These are phyloP conservation scores for Porites cylindrica DNA, from an alignment of 92 coral and sea anemone genomes.

Conservation along the genomic window DNA sequence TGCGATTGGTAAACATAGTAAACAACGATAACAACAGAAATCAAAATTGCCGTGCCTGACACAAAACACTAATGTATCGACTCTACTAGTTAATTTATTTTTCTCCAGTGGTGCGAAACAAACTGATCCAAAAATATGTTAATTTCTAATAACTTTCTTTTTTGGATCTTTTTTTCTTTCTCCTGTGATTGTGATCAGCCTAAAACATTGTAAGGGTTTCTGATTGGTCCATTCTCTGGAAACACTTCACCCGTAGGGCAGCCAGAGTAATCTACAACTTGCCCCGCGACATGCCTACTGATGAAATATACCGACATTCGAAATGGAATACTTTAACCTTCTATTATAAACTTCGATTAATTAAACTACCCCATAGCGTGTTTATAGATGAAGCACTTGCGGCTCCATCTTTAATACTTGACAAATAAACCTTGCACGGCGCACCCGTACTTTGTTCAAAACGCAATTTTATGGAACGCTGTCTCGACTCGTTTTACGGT, in stretches of 20 bases:
- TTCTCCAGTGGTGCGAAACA: constrained; percentile 27
- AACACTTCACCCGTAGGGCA: constrained; percentile 39
- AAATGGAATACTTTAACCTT: too few species aligned
- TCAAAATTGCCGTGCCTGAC: background rate
- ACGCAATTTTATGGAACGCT: too few species aligned
- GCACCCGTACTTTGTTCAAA: constrained; percentile 2
- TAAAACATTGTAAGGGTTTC: background rate
- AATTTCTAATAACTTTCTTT: background rate
- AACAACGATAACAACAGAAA: background rate
- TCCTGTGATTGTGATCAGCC: background rate
- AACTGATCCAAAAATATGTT: background rate
- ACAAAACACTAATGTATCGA: background rate
- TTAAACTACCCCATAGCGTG: too few species aligned
- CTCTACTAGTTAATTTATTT: background rate
- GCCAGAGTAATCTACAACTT: constrained; percentile 17
- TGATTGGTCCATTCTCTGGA: constrained; percentile 23
- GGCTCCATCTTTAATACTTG: background rate
- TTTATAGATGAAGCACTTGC: constrained; percentile 5
- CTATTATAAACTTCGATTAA: too few species aligned
- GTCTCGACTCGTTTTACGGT: too few species aligned
- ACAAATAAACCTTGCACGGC: constrained; percentile 33
- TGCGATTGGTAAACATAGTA: background rate
- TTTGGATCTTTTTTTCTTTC: background rate
- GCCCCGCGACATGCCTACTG: background rate
- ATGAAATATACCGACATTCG: too few species aligned